Evolutionary conservation across 2,797 vertebrate genomes (phyloP).

Genomic region (Echiichthys vipera): DNA sequence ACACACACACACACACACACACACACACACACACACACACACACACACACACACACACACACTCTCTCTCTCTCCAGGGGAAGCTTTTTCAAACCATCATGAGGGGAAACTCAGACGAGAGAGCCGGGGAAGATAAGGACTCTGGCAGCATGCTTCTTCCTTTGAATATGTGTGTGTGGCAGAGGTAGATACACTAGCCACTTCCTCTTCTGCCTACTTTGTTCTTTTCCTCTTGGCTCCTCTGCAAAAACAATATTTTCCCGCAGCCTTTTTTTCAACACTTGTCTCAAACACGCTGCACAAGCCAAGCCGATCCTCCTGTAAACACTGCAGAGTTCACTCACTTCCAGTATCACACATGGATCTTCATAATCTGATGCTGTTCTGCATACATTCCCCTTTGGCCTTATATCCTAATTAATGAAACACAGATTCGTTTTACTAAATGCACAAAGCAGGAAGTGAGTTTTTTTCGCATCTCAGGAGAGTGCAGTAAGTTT

Average conservation of each 20-base stretch:
- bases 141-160: constrained; percentile 43
- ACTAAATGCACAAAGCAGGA: constrained; percentile 2
- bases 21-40: neutral
- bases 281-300: constrained; percentile 21
- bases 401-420: constrained; percentile 40
- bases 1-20: neutral
- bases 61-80: constrained; percentile 3
- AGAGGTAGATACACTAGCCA: constrained; percentile 52
- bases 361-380: constrained; percentile 11
- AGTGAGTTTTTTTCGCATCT: constrained; percentile 11
- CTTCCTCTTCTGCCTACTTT: constrained; percentile 59
- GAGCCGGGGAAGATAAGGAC: constrained; percentile 59
- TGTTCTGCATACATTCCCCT: constrained; percentile 18
- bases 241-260: constrained; percentile 65
- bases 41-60: neutral
- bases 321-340: constrained; percentile 54
- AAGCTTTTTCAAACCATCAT: constrained; percentile 39
- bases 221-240: constrained; percentile 64
- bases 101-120: constrained; percentile 49
- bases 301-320: constrained; percentile 18
- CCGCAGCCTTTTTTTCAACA: constrained; percentile 53
- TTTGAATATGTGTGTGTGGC: constrained; percentile 30
- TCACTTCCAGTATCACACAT: constrained; percentile 21
- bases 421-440: constrained; percentile 27
- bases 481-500: constrained; percentile 14